A percentile compares a stretch with the other conserved stretches of the same genome.
These are phyloP conservation scores for Symphodus melops DNA, from an alignment of 2,113 vertebrate genomes.

Conservation along the genomic window DNA sequence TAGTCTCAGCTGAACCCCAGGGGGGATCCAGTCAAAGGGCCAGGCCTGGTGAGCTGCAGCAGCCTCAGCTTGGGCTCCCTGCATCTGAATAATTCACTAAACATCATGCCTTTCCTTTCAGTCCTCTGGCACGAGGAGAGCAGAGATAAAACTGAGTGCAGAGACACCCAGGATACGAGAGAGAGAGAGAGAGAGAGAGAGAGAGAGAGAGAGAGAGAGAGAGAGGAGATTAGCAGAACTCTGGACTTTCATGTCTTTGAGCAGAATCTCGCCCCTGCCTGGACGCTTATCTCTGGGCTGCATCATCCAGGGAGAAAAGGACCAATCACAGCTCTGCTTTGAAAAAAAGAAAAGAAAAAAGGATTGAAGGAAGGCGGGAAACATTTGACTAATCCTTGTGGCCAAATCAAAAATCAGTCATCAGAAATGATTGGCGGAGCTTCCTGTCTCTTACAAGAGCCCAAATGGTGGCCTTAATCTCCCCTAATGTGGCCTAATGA, in stretches of 20 bases:
- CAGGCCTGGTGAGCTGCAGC: constrained; percentile 27
- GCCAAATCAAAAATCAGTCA: constrained; percentile 56
- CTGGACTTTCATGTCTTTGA: constrained; percentile 38
- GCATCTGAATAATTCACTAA: constrained; percentile 70
- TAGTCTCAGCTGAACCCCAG: constrained; percentile 38
- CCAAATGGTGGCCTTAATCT: constrained; percentile 63
- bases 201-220: constrained; percentile 43
- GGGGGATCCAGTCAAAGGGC: constrained; percentile 37
- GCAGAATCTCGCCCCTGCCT: constrained; percentile 27
- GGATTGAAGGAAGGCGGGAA: constrained; percentile 1
- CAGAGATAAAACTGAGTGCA: constrained; percentile 29
- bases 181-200: constrained; percentile 11
- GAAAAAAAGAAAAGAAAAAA: not conserved
- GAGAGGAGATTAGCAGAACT: constrained; percentile 34
- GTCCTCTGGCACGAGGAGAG: constrained; percentile 39
- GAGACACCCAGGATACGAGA: constrained; percentile 13
- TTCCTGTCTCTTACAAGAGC: constrained; percentile 47
- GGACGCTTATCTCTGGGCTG: constrained; percentile 25
- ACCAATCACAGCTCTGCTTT: constrained; percentile 24
- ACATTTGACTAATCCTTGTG: constrained; percentile 61
- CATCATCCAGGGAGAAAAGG: constrained; percentile 32
- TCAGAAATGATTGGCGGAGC: constrained; percentile 59
- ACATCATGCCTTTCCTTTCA: constrained; percentile 52
- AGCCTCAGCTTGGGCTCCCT: constrained; percentile 36
- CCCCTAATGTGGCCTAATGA: constrained; percentile 69